A percentile compares a stretch with the other conserved stretches of the same genome.
Evolutionary conservation across 2,113 vertebrate species (phyloP).

Genomic region (Hylia prasina): DNA sequence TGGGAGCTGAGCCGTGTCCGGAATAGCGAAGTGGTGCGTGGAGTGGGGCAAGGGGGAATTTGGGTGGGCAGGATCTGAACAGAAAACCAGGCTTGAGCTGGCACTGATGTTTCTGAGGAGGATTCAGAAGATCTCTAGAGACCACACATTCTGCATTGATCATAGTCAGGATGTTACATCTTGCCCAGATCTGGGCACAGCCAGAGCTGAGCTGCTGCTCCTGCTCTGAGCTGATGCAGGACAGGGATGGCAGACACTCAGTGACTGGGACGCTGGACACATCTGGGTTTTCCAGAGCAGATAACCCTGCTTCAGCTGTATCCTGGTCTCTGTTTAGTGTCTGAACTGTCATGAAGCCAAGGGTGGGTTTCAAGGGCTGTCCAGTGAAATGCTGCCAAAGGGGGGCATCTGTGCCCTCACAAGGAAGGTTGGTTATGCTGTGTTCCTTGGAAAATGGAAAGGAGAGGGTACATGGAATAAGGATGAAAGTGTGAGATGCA

Average conservation of each 20-base stretch:
- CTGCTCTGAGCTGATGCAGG: neutral
- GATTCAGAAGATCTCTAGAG: neutral
- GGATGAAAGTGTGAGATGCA: neutral
- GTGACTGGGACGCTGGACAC: neutral
- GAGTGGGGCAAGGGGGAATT: neutral
- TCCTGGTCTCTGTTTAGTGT: neutral
- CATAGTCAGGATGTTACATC: neutral
- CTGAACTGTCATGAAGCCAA: neutral
- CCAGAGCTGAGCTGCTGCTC: neutral
- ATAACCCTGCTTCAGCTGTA: neutral
- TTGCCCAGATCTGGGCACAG: neutral
- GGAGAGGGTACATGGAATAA: neutral
- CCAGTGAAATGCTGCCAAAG: neutral
- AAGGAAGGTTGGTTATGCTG: neutral
- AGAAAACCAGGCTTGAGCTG: neutral
- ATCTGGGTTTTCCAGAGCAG: neutral
- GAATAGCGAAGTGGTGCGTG: neutral
- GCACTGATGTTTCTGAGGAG: neutral
- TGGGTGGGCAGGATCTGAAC: neutral
- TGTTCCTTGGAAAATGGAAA: neutral
- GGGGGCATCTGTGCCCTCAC: neutral
- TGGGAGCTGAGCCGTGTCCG: rapidly evolving
- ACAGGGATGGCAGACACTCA: neutral
- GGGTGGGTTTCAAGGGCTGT: neutral
- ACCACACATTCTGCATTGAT: neutral